Conservation (phyloP, 2,888 invertebrate species). For the Neria commutata region DNA sequence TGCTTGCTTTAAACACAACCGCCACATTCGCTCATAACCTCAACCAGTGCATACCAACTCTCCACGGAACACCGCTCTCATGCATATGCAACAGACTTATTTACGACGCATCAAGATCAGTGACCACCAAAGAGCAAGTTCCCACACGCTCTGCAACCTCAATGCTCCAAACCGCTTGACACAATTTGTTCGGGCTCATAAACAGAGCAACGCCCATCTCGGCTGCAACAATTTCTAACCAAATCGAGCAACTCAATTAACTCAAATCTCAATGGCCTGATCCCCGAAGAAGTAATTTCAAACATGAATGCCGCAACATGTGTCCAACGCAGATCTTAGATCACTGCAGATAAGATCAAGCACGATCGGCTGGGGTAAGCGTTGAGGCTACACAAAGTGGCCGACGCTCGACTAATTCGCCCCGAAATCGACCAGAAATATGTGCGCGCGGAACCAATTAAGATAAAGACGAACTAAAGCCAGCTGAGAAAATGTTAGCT, state of each 20-base stretch:
- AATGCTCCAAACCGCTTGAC: too few relatives aligned
- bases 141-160: too few relatives aligned
- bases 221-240: neutral
- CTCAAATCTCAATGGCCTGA: too few relatives aligned
- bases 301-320: conserved; percentile 1
- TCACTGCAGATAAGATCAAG: too few relatives aligned
- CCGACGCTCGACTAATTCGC: neutral
- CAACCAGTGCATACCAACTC: too few relatives aligned
- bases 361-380: neutral
- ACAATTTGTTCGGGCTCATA: neutral
- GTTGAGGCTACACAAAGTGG: neutral
- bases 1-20: too few relatives aligned
- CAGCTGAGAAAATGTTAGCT: neutral
- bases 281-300: neutral
- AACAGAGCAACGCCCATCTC: neutral
- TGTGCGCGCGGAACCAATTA: neutral
- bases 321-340: too few relatives aligned
- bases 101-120: neutral
- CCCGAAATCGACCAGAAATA: neutral
- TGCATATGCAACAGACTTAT: neutral
- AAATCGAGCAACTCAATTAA: neutral
- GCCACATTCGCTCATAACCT: too few relatives aligned
- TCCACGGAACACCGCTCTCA: too few relatives aligned
- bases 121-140: conserved; percentile 1
- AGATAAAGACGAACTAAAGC: neutral